Evolutionary conservation across 2,888 invertebrate genomes (phyloP).

Genomic region (Bunonema sp.): DNA sequence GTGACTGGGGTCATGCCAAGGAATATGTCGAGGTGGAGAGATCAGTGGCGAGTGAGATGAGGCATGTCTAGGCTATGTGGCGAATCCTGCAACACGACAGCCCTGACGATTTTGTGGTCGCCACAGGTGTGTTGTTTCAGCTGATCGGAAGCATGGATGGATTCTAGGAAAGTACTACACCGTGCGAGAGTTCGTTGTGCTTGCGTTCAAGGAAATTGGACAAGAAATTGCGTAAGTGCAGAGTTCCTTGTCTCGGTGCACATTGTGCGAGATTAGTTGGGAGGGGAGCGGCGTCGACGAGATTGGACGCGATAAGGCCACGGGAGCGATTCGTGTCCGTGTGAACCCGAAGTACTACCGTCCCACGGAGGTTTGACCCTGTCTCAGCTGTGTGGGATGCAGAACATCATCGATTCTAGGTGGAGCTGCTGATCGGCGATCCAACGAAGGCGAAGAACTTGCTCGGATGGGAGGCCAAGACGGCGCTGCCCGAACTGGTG

Average conservation of each 20-base stretch:
- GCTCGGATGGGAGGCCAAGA: conserved; percentile 74
- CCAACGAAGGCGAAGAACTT: conserved; percentile 71
- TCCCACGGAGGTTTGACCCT: conserved; percentile 61
- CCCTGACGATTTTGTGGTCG: conserved; percentile 90
- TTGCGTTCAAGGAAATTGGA: conserved; percentile 68
- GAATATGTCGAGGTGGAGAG: conserved; percentile 46
- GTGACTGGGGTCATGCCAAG: conserved; percentile 74
- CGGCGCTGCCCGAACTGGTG: conserved; percentile 65
- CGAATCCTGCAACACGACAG: conserved; percentile 80
- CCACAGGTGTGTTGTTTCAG: too few species aligned
- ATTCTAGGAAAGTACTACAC: conserved; percentile 81
- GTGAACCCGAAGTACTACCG: conserved; percentile 86
- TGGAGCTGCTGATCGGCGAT: conserved; percentile 80
- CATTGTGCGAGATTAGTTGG: conserved; percentile 56
- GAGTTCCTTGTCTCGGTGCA: background rate
- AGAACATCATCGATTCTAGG: conserved; percentile 48
- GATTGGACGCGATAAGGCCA: conserved; percentile 61
- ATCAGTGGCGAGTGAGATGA: background rate
- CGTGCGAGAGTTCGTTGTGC: conserved; percentile 86
- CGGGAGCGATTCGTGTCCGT: conserved; percentile 63
- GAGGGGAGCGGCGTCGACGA: conserved; percentile 69
- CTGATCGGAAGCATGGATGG: too few species aligned
- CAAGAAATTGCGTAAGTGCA: conserved; percentile 55
- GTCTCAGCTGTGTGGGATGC: background rate
- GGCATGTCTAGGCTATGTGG: conserved; percentile 76